Evolutionary conservation across 2,888 invertebrate genomes (phyloP), one percentile per base, ranked within the genome.

Genomic region (Heliconius aoede): DNA sequence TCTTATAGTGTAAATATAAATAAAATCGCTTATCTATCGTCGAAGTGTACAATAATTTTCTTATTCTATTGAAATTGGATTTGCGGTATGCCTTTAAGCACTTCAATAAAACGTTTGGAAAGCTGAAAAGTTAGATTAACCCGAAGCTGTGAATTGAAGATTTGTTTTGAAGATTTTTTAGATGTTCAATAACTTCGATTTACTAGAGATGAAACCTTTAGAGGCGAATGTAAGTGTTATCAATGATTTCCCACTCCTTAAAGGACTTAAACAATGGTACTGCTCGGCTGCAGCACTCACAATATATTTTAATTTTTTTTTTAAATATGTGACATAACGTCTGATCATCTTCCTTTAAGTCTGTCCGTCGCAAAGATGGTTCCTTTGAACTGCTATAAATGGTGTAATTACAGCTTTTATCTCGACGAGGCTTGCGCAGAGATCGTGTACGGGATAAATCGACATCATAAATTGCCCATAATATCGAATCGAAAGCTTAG

Each of bases 71-170:
- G 32, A 65, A 36, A 65, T 13, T 13, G 64, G n/a, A 65, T 65
- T 65, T 65, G n/a, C 15, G 24, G 15, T 36, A 36, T 30, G 24
- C n/a, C 36, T 65, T 65, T 65, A 24, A 36, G 36, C 24, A 32
- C 36, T 65, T 24, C 36, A 65, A 32, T 64, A 62, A 64, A 32
- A 64, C 64, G n/a, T 64, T 64, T 28, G 64, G 4, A 32, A 32
- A 32, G n/a, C 32, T 32, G 21, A 1, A 0, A 18, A 18, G 46
- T 46, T 18, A 11, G 21, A 62, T 30, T 32, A 62, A 32, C 30
- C 9, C 21, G 60, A 26, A 26, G 21, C 11, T 60, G n/a, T 28
- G n/a, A 64, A 32, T 32, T 32, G 64, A 64, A 18, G 13, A 32
- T 64, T n/a, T 64, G 32, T 64, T 64, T 32, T n/a, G 64, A 64